phyloP scores from a whole-genome alignment of 2,888 invertebrate genomes.

The Tenthredo distinguenda region DNA sequence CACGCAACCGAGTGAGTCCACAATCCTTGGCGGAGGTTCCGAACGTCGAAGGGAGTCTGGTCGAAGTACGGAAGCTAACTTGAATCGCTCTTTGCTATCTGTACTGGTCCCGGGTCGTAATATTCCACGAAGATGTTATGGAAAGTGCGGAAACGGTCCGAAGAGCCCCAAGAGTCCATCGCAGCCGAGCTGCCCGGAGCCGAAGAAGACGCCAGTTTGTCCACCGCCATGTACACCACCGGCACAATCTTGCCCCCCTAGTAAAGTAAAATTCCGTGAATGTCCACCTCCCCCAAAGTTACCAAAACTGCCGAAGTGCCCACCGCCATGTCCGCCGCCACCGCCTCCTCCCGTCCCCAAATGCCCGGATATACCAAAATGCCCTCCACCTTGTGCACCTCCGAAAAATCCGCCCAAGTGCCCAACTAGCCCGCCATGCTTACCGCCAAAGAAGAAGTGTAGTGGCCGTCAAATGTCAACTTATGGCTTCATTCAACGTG shows the following conservation, averaged over 20 bases:
- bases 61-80: background rate
- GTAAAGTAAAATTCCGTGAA: slow-evolving; percentile 42
- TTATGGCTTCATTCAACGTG: background rate
- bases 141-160: background rate
- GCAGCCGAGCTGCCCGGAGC: background rate
- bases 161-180: background rate
- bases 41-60: background rate
- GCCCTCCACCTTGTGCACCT: slow-evolving; percentile 56
- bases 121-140: slow-evolving; percentile 11
- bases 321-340: slow-evolving; percentile 57
- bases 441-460: slow-evolving; percentile 10
- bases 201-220: slow-evolving; percentile 1
- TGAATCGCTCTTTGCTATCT: background rate
- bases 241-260: background rate
- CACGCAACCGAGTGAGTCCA: background rate
- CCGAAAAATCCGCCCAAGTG: slow-evolving; percentile 55
- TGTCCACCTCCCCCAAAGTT: slow-evolving; percentile 58
- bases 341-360: slow-evolving; percentile 52
- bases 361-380: slow-evolving; percentile 26
- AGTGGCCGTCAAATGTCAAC: slow-evolving; percentile 23
- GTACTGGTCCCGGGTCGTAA: background rate
- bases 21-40: slow-evolving; percentile 12
- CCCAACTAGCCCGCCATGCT: slow-evolving; percentile 57
- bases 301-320: slow-evolving; percentile 33
- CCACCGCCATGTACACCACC: slow-evolving; percentile 4